Base-by-base conservation (phyloP, 2,888 invertebrate species). In the Abrostola triplasia region DNA sequence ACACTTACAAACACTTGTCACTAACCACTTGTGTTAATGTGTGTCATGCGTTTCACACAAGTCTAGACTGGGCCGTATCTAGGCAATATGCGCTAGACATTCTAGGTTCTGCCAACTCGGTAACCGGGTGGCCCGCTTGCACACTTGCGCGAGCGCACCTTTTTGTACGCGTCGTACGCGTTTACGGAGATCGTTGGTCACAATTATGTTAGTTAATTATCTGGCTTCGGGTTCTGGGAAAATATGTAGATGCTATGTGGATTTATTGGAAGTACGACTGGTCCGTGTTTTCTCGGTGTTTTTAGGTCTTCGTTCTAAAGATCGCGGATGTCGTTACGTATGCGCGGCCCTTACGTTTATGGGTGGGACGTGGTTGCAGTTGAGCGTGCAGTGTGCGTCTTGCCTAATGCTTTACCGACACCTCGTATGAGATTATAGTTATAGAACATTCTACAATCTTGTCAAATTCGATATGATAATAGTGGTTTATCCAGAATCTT, bases 71-170 rank as follows among this genome's bases (percentile, higher is more conserved):
- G 70, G 77, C 77, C 72, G 67, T 69, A 76, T 74, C 78, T 80
- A 80, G 77, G 78, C 80, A 79, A 70, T 79, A 72, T 70, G 58
- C 72, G 70, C 78, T 73, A 84, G 81, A 82, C 86, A 86, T 87
- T 88, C 89, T 88, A 88, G 88, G 84, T 75, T 81, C 85, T 81
- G 80, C 79, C 88, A 86, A 80, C 80, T 83, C 87, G 87, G 89
- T 92, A 82, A 92, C 93, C 92, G 83, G 90, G 90, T 93, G 86
- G 88, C 93, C 90, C 80, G 90, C 70, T 92, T 88, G 88, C 90
- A 88, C 88, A 90, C 88, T 90, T 90, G 89, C 79, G 75, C 64
- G 71, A 67, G 70, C 81, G 78, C 76, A 80, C 80, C 82, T 85
- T 84, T 86, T 77, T 70, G 72, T 75, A 72, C 70, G 70, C 77